Conservation (phyloP, 2,888 invertebrate species). For the Pilophorus perplexus region DNA sequence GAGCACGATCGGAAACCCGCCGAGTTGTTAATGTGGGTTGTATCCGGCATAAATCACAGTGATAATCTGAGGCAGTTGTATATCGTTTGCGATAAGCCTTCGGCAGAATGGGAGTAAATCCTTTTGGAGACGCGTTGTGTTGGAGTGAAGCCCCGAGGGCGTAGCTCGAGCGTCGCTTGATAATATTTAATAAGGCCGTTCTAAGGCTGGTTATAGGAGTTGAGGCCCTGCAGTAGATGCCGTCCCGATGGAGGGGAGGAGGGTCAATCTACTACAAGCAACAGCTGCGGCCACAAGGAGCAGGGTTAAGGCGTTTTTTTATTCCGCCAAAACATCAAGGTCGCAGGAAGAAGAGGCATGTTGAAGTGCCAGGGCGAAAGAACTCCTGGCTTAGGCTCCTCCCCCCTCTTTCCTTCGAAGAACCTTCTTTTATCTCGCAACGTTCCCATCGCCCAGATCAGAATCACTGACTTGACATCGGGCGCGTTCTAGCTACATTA, state of each 20-base stretch:
- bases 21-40: no score
- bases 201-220: constrained; percentile 24
- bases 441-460: no score
- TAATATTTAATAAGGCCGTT: constrained; percentile 28
- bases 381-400: constrained; percentile 1
- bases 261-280: constrained; percentile 36
- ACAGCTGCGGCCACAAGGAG: constrained; percentile 33
- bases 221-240: not conserved
- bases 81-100: no score
- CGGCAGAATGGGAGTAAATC: not conserved
- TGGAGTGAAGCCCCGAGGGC: constrained; percentile 1
- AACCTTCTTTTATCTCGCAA: no score
- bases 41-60: not conserved
- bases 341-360: constrained; percentile 6
- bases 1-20: not conserved
- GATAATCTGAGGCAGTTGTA: not conserved
- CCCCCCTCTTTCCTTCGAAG: no score
- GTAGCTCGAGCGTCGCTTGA: not conserved
- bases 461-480: no score
- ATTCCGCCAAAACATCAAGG: constrained; percentile 33
- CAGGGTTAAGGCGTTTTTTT: constrained; percentile 20
- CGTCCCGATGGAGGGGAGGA: constrained; percentile 1
- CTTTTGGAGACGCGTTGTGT: not conserved
- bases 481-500: no score
- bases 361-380: not conserved